Evolutionary conservation across 1,140 invertebrate species (phyloP), one percentile per base, ranked within the genome.

Genomic region (Acromyrmex charruanus): DNA sequence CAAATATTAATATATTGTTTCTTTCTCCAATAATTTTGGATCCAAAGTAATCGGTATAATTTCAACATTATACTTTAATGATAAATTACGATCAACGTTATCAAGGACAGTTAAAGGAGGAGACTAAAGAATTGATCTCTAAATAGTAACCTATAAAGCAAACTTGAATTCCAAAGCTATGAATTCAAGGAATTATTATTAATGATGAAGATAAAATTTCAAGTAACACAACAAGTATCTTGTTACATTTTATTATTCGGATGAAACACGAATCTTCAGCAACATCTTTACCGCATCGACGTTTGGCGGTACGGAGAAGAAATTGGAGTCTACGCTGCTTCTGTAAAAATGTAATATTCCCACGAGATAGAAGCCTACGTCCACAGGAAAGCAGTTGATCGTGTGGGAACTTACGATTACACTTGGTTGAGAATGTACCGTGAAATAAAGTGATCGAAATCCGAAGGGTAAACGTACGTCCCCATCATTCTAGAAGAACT

Each of bases 341-440:
- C 51, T 35, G 31, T 69, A 81, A 81, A 81, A 81, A 12, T 71
- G 77, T 81, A 81, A 81, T 81, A 71, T 81, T 10, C 21, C 51
- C 51, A 28, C 10, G 53, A 71, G 66, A 81, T 71, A 65, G 51
- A 59, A 59, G 35, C 35, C 35, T 39, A 9, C 31, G 39, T 39
- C 39, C 25, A 31, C 28, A 9, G n/a, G 35, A 71, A 35, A 71
- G 35, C 16, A 21, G 39, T 1, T n/a, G n/a, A 55, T 80, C 28
- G 10, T 49, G 18, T 58, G 66, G 16, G 12, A 71, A 63, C 49
- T 71, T 58, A 58, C 35, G 31, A 71, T 71, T 49, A 51, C 3
- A n/a, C n/a, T 81, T 12, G 63, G 49, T 68, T 68, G 31, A 49
- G 35, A 69, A 58, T 21, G 31, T 68, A 31, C 18, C 35, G 49